A percentile compares a stretch with the other conserved stretches of the same genome.
Conservation (phyloP, 2,113 vertebrate genomes). For the Menidia beryllina region DNA sequence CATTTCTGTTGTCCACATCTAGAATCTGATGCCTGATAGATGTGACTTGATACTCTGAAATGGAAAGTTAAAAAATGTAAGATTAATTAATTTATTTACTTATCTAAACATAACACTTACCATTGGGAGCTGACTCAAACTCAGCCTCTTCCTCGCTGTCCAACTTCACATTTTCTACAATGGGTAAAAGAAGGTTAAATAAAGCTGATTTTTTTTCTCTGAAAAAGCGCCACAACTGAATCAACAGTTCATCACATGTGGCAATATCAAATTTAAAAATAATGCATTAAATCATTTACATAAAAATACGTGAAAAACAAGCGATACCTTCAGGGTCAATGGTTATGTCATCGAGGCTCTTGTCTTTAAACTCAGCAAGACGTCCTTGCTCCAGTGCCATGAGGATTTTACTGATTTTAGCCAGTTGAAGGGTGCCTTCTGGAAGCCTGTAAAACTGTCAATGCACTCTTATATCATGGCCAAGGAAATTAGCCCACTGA, state of each 20-base stretch:
- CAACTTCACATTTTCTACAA: conserved; percentile 10
- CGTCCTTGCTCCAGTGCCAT: conserved; percentile 14
- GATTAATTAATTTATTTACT: neutral
- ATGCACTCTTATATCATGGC: conserved; percentile 13
- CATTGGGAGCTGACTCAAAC: neutral
- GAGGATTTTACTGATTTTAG: conserved; percentile 21
- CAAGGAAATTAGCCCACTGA: conserved; percentile 18
- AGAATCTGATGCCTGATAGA: neutral
- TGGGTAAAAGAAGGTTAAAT: neutral
- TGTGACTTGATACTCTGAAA: conserved; percentile 2
- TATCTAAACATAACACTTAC: neutral
- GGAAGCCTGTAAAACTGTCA: conserved; percentile 19
- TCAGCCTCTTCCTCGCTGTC: neutral
- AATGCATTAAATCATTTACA: neutral
- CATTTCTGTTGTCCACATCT: neutral
- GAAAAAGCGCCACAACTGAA: neutral
- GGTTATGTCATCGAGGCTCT: conserved; percentile 27
- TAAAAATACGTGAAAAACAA: neutral
- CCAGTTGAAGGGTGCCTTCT: conserved; percentile 21
- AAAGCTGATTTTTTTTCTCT: neutral
- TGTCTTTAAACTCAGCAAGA: conserved; percentile 19
- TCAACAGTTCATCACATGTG: neutral
- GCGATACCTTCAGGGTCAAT: conserved; percentile 24
- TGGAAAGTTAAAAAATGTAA: neutral
- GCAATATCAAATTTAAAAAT: neutral